Base-by-base conservation (phyloP, 2,113 vertebrate species). In the Pseudopodoces humilis region DNA sequence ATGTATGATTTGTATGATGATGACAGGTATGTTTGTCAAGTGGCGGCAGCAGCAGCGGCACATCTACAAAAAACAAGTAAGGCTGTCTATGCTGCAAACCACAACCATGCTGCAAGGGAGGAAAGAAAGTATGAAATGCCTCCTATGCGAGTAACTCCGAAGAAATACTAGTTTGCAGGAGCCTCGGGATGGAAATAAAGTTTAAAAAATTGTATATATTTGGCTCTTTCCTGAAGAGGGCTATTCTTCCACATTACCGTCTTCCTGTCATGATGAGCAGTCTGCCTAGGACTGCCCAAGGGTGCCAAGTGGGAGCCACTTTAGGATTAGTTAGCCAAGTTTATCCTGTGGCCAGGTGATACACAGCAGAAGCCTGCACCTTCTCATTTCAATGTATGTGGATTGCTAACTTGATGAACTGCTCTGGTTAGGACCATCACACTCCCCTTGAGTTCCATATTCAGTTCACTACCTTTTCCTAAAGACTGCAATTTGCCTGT, bases 21-120 rank as follows among this genome's bases (percentile, higher is more conserved):
- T 39, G 39, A 39, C 44, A 84, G 65, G 50, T 83, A 77, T 88
- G 43, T 94, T 70, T 91, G 53, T 97, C 56, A 13, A 28, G 55
- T 37, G 70, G 72, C 60, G 70, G 72, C 60, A 83, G 83, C 65
- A 62, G 75, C 78, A 79, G 60, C 37, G 62, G 69, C 64, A 62
- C 24, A 9, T 71, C 43, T 76, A 5, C 56, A 37, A 24, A 56
- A 39, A 83, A 27, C 18, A 81, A 55, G 35, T 28, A 30, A 56
- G 44, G 63, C 55, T 80, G 60, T 31, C 78, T 70, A 2, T 0
- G 7, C 46, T 65, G 52, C 84, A 59, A 87, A 3, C 49, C 55
- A 22, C 63, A 80, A 2, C 65, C 8, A 0, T 27, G 62, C 19
- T 27, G 55, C 27, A 27, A 25, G 49, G 30, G 41, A 70, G 15